Evolutionary conservation across 2,888 invertebrate genomes (phyloP).

Genomic region (Zygogramma bicolorata): DNA sequence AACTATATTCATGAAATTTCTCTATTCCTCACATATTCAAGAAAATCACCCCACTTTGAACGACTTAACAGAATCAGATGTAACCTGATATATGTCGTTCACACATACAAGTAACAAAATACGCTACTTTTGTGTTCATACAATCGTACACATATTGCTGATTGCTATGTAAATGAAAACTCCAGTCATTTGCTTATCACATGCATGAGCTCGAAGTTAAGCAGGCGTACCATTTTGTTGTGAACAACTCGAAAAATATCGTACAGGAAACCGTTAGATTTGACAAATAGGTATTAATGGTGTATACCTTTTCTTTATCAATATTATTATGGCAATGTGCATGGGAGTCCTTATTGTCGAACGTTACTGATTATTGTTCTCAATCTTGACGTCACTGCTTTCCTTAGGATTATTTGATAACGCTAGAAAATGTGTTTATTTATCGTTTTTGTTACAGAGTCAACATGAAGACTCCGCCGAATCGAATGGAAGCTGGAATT

Average conservation of each 20-base stretch:
- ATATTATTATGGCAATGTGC: neutral
- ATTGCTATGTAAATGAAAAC: conserved; percentile 52
- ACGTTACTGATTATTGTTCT: neutral
- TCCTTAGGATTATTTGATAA: neutral
- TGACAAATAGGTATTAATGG: conserved; percentile 20
- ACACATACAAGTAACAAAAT: conserved; percentile 33
- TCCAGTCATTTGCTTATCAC: conserved; percentile 45
- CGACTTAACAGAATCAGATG: neutral
- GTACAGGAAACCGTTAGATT: conserved; percentile 23
- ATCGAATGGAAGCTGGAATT: conserved; percentile 35
- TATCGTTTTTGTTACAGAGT: conserved; percentile 42
- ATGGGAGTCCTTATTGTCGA: neutral
- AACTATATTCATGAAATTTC: neutral
- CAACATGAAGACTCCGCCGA: conserved; percentile 34
- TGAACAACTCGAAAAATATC: conserved; percentile 31
- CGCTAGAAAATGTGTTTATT: neutral
- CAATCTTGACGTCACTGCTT: neutral
- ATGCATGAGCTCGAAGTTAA: conserved; percentile 35
- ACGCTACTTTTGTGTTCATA: conserved; percentile 36
- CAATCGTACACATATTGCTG: conserved; percentile 45
- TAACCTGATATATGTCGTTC: conserved; percentile 19
- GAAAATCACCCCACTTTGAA: neutral
- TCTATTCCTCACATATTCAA: neutral
- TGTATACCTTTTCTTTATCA: conserved; percentile 3
- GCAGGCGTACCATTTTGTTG: conserved; percentile 29